Evolutionary conservation across 2,797 vertebrate species (phyloP), one percentile per base, ranked within the genome.

Genomic region (Sternarchorhynchus goeldii): DNA sequence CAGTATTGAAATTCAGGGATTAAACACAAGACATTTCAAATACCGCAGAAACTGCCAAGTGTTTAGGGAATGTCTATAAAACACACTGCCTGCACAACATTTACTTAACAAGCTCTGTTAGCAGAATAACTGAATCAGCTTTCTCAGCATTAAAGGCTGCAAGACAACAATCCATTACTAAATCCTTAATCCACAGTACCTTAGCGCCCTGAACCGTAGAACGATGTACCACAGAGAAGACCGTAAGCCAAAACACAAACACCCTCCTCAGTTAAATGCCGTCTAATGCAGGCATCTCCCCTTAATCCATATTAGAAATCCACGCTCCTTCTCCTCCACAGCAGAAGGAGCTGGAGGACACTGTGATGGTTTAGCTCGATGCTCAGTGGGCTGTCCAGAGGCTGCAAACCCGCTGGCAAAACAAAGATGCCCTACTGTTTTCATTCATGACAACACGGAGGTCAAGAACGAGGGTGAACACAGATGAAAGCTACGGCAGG

Each of bases 261-360:
- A 57, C n/a, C 57, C 55, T 59, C 36, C 63, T 67, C 36, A 36
- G 57, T 60, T 75, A 21, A 25, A 79, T 69, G 39, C 32, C 66
- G 20, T 18, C 36, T 73, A 72, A 59, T 20, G 4, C 41, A 63
- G 60, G 18, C 17, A 29, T 31, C 31, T 73, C 65, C 64, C 69
- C 76, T 77, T 82, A 75, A 84, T 79, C 83, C 70, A 53, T 79
- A 70, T 73, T 62, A 71, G 65, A 77, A 77, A 70, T 31, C 10
- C 41, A 45, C 53, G 69, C 45, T 65, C 71, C 64, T 65, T 12
- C 4, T 4, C 6, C 45, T 14, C 45, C 10, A 69, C 58, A 68
- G 77, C n/a, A 58, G 74, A 76, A 81, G 60, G 68, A 63, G 70
- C 50, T 60, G 36, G 36, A 21, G 56, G 32, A 67, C 60, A 45